phyloP scores from a whole-genome alignment of 2,888 invertebrate genomes.

The Timema cristinae region DNA sequence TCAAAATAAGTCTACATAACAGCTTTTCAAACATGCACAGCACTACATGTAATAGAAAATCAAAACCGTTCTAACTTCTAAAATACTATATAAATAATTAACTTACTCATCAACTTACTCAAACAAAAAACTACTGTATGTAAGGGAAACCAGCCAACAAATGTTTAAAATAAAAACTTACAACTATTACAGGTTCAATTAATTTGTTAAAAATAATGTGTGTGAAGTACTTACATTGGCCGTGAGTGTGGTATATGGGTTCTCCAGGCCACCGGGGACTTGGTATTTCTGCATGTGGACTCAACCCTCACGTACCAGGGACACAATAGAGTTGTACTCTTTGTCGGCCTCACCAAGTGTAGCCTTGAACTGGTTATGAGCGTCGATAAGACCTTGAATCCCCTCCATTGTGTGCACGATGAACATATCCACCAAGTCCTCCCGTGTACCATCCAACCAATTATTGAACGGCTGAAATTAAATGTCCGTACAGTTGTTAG shows the following conservation, averaged over 20 bases:
- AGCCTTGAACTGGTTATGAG: slow-evolving; percentile 97
- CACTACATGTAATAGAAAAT: slow-evolving; percentile 5
- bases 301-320: slow-evolving; percentile 92
- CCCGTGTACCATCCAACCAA: slow-evolving; percentile 99
- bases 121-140: not conserved
- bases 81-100: not conserved
- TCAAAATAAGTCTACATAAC: too few species aligned
- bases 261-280: slow-evolving; percentile 91
- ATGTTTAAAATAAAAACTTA: not conserved
- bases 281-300: slow-evolving; percentile 92
- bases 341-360: slow-evolving; percentile 98
- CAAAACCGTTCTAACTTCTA: not conserved
- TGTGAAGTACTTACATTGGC: slow-evolving; percentile 67
- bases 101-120: not conserved
- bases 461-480: slow-evolving; percentile 85
- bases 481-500: too few species aligned
- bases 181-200: not conserved
- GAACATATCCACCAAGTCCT: slow-evolving; percentile 99
- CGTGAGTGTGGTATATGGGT: slow-evolving; percentile 96
- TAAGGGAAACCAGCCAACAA: not conserved
- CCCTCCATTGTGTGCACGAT: slow-evolving; percentile 99
- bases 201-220: not conserved
- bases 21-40: not conserved
- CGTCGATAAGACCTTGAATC: slow-evolving; percentile 96
- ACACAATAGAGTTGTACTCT: slow-evolving; percentile 94